Conservation (phyloP, 2,797 vertebrate genomes). For the Smutsia gigantea region DNA sequence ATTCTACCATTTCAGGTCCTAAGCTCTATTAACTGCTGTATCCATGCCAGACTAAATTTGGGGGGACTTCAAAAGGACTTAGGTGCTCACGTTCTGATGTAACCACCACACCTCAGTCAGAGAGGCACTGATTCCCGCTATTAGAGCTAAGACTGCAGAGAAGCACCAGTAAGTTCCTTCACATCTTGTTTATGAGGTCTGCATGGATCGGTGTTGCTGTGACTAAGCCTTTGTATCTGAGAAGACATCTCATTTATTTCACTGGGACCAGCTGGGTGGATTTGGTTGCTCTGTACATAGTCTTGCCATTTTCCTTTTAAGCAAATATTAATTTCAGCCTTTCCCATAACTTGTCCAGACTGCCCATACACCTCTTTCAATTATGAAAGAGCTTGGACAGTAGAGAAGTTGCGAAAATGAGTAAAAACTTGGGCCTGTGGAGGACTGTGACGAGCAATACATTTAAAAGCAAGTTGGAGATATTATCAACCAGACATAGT, state of each 20-base stretch:
- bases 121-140: neutral
- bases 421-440: neutral
- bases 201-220: neutral
- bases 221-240: conserved; percentile 44
- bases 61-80: neutral
- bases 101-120: neutral
- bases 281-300: neutral
- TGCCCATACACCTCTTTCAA: neutral
- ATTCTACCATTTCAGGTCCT: neutral
- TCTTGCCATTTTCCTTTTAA: conserved; percentile 5
- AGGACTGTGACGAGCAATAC: neutral
- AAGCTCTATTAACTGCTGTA: neutral
- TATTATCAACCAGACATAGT: neutral
- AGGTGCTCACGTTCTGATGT: neutral
- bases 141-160: neutral
- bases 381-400: neutral
- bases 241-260: conserved; percentile 39
- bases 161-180: neutral
- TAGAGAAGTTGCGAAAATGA: neutral
- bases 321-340: conserved; percentile 2
- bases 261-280: neutral
- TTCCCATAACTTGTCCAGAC: neutral
- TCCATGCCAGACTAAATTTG: neutral
- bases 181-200: neutral
- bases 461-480: neutral